A percentile compares a stretch with the other conserved stretches of the same genome.
These are phyloP conservation scores for Ecdyonurus torrentis DNA, from an alignment of 2,888 invertebrate species.

Conservation along the genomic window DNA sequence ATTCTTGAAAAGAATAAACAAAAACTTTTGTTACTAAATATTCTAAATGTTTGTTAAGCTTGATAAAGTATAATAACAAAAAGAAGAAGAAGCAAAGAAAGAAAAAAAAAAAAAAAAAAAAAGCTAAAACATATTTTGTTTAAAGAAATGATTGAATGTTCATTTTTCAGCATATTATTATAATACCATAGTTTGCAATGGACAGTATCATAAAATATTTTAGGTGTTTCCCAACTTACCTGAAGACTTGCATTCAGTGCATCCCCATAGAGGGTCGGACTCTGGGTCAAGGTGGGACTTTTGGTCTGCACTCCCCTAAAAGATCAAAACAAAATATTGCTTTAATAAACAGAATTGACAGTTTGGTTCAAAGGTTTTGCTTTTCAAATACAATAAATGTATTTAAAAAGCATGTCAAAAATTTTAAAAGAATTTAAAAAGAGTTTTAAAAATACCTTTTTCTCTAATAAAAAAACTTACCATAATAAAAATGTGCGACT, in stretches of 20 bases:
- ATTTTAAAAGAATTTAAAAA: constrained; percentile 1
- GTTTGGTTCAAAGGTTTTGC: not conserved
- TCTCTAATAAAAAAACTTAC: constrained; percentile 1
- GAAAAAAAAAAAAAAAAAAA: too few relatives aligned
- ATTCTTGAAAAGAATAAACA: constrained; percentile 13
- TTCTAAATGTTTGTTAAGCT: too few relatives aligned
- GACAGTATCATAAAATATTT: too few relatives aligned
- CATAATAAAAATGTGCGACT: not conserved
- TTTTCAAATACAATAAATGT: constrained; percentile 5
- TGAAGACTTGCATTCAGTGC: constrained; percentile 67
- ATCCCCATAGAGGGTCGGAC: constrained; percentile 70
- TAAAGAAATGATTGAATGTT: too few relatives aligned
- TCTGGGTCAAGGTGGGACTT: constrained; percentile 69
- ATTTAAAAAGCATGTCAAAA: not conserved
- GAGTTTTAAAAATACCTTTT: not conserved
- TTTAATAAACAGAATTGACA: not conserved
- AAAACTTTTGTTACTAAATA: constrained; percentile 6
- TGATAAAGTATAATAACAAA: too few relatives aligned
- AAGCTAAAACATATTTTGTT: too few relatives aligned
- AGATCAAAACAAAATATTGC: not conserved
- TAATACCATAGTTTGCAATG: too few relatives aligned
- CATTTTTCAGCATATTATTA: too few relatives aligned
- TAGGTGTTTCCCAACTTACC: too few relatives aligned
- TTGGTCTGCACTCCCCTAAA: constrained; percentile 62
- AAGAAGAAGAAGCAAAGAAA: too few relatives aligned